Percentiles rank a stretch among this genome's conserved stretches.
These are phyloP conservation scores for Camponotus floridanus DNA, from an alignment of 1,140 invertebrate genomes.

Conservation along the genomic window DNA sequence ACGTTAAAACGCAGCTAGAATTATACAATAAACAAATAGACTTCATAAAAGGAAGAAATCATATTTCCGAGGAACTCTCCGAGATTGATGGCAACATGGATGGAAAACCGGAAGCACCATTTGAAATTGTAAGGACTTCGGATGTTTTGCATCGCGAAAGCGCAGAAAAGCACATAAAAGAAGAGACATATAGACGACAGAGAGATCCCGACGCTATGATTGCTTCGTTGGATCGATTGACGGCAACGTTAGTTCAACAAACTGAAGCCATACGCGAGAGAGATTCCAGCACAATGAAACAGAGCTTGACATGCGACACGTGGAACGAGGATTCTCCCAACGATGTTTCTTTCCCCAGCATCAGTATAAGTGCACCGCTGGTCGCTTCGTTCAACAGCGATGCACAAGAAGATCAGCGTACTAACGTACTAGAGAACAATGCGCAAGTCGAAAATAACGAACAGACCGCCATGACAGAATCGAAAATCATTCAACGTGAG, in stretches of 20 bases:
- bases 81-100: constrained; percentile 49
- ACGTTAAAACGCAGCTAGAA: constrained; percentile 33
- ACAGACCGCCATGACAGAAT: constrained; percentile 87
- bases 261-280: constrained; percentile 84
- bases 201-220: constrained; percentile 90
- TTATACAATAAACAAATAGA: constrained; percentile 45
- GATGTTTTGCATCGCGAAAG: constrained; percentile 26
- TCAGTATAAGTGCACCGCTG: constrained; percentile 91
- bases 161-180: constrained; percentile 69
- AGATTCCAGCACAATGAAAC: constrained; percentile 81
- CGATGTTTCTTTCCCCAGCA: constrained; percentile 92
- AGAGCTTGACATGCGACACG: constrained; percentile 87
- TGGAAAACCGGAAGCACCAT: not conserved
- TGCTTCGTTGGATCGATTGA: constrained; percentile 89
- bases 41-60: constrained; percentile 24
- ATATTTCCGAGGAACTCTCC: constrained; percentile 12
- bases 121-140: constrained; percentile 32
- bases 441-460: constrained; percentile 65
- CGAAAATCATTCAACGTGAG: constrained; percentile 91
- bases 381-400: constrained; percentile 90
- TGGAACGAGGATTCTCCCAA: constrained; percentile 92
- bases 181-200: constrained; percentile 85
- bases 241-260: constrained; percentile 88
- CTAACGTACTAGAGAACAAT: constrained; percentile 46
- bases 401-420: constrained; percentile 71